Evolutionary conservation across 2,888 invertebrate genomes (phyloP), one percentile per base, ranked within the genome.

Genomic region (Mechanitis messenoides): DNA sequence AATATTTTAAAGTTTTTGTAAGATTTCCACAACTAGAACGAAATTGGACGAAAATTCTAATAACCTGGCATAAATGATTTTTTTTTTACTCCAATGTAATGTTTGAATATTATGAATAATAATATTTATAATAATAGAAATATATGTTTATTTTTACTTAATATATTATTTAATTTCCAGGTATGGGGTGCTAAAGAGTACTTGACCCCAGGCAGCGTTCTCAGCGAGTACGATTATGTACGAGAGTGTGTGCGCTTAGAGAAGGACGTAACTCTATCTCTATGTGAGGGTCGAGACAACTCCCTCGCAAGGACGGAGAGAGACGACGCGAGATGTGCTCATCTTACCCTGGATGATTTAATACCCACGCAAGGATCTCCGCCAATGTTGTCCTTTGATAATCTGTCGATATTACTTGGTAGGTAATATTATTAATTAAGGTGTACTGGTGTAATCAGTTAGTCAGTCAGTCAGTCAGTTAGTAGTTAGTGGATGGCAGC

Each of bases 161-260:
- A 2, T 35, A 35, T 35, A 58, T 7, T 33, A 53, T 28, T 11
- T 31, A 28, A 33, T 46, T 67, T 62, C 1, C 91, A 96, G 92
- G 96, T 97, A 58, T 94, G 94, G 92, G 97, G 98, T 28, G 92
- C 96, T 62, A 93, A 95, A 59, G 98, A 98, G 84, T 98, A 97
- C 88, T 85, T 98, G 45, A 94, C 95, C 0, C 93, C 95, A 12
- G 95, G 96, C 59, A 95, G 96, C 45, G 92, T 93, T 11, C 91
- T 98, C 45, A 94, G 95, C 65, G 97, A 97, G 79, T 96, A 98
- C 81, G 97, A 97, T 80, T 98, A 98, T 79, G 95, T 98, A 60
- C 97, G 98, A 74, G 94, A 95, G 74, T 98, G 98, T 80, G 94
- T 98, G 62, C 97, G 98, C 76, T 85, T 98, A 74, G 98, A 98